Base-by-base conservation (phyloP, 2,113 vertebrate genomes). In the Ammodytes marinus region DNA sequence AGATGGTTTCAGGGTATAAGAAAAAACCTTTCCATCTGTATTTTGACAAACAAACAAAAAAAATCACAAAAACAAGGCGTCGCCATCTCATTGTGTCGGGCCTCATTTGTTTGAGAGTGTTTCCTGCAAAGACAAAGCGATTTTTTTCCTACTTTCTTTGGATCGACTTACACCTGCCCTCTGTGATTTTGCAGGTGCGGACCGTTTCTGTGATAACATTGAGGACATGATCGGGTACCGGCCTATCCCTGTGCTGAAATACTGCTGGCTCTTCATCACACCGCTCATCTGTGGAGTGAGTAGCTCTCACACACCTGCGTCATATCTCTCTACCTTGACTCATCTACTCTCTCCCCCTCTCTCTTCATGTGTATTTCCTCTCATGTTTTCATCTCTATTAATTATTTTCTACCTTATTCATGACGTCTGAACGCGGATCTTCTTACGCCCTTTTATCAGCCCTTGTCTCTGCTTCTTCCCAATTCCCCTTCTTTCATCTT, bases 151-250 rank as follows among this genome's bases (percentile, higher is more conserved):
- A 27, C 27, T 27, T 27, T 27, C n/a, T 67, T 68, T 68, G 5
- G 27, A 55, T 8, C 63, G 54, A 69, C 27, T 14, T 35, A 39
- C 14, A 0, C 10, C 17, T 66, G 35, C 37, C 10, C 0, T 54
- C 42, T 10, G 17, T 80, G 45, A 40, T 40, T 73, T 79, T 91
- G 46, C 85, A 96, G 95, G 95, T 45, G 95, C 89, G 0, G 92
- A 96, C 79, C 95, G 95, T 87, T 96, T 95, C 91, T 91, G 85
- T 81, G 91, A 95, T 88, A 96, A 96, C 93, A 95, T 96, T 4
- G 83, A 94, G 79, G 95, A 96, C 86, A 96, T 96, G 96, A 94
- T 96, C 14, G 96, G 96, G 40, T 95, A 94, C 73, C 39, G 1
- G n/a, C 95, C 93, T 0, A 52, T 82, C 39, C 82, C 89, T 1